Percentiles rank a stretch among this genome's conserved stretches.
phyloP scores from a whole-genome alignment of 2,113 vertebrate genomes.

The Brachypteracias leptosomus region DNA sequence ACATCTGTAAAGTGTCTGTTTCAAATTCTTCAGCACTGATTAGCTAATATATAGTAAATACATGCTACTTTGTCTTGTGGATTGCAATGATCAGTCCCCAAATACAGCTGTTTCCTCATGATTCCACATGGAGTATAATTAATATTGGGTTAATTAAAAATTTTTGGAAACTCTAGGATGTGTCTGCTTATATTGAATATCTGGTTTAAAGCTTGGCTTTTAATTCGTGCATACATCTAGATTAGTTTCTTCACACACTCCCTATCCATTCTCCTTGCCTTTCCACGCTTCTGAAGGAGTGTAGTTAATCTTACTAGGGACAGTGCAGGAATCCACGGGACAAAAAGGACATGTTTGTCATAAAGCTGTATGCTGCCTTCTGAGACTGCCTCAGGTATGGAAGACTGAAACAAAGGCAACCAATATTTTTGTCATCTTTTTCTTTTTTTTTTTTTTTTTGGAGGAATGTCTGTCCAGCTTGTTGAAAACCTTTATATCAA shows the following conservation, averaged over 20 bases:
- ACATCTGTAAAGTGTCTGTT: neutral
- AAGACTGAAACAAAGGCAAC: neutral
- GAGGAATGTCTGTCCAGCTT: neutral
- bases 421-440: neutral
- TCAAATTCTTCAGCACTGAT: neutral
- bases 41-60: neutral
- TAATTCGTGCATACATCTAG: neutral
- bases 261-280: rapidly evolving
- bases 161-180: neutral
- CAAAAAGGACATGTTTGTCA: neutral
- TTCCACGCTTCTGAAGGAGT: neutral
- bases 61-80: neutral
- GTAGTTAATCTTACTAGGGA: neutral
- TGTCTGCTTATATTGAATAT: neutral
- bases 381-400: neutral
- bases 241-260: neutral
- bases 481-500: neutral
- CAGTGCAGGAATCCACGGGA: neutral
- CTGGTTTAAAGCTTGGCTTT: neutral
- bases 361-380: neutral
- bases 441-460: neutral
- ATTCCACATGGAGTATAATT: neutral
- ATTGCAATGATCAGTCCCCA: neutral
- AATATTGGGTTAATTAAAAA: neutral
- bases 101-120: neutral